phyloP scores from a whole-genome alignment of 2,888 invertebrate species.

The Axea sp. region DNA sequence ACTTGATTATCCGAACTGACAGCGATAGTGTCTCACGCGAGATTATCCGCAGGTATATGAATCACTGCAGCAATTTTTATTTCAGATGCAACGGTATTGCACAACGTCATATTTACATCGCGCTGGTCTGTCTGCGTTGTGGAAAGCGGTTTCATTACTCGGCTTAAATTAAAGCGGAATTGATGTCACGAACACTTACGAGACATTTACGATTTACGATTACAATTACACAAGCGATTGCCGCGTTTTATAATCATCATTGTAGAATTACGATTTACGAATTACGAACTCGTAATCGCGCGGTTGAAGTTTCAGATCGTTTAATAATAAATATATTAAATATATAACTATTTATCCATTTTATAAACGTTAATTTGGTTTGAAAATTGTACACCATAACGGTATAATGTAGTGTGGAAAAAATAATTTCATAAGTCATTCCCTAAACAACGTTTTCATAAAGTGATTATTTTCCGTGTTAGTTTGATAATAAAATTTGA shows the following conservation, averaged over 20 bases:
- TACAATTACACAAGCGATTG: constrained; percentile 2
- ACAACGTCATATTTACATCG: constrained; percentile 54
- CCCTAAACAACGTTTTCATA: no score
- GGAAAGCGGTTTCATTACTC: constrained; percentile 37
- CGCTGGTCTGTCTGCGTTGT: constrained; percentile 16
- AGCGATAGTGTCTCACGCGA: constrained; percentile 47
- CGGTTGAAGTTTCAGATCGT: no score
- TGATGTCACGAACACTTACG: constrained; percentile 44
- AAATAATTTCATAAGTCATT: no score
- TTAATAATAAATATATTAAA: no score
- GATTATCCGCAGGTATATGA: constrained; percentile 52
- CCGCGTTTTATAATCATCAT: background rate
- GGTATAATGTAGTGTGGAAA: no score
- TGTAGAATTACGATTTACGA: background rate
- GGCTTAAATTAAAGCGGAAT: constrained; percentile 20
- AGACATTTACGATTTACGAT: constrained; percentile 22
- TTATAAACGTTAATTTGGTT: no score
- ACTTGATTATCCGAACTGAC: constrained; percentile 33
- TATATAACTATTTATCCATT: no score
- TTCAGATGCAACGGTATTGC: constrained; percentile 41
- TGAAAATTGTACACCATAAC: no score
- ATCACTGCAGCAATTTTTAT: constrained; percentile 49
- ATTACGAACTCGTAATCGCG: no score
- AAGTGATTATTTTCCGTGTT: no score
- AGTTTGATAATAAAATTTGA: background rate